Conservation (phyloP, 1,140 invertebrate genomes). For the Microplitis demolitor region DNA sequence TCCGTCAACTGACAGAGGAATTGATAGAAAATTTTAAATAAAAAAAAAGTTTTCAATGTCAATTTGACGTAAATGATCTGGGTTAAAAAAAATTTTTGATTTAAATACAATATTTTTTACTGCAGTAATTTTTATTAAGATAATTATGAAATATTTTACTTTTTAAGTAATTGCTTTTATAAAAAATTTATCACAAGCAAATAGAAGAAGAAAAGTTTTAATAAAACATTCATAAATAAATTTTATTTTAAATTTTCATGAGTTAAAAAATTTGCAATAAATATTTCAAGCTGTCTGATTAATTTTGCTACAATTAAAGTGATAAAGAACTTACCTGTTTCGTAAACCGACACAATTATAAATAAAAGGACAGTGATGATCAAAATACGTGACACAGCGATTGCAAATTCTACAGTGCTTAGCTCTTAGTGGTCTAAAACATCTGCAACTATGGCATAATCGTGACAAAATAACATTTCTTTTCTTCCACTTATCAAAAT, state of each 20-base stretch:
- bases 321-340: conserved; percentile 65
- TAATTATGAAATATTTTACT: no score
- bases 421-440: conserved; percentile 81
- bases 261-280: no score
- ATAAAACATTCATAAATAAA: no score
- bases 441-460: conserved; percentile 89
- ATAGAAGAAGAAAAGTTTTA: no score
- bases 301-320: conserved; percentile 9
- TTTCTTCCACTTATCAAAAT: conserved; percentile 88
- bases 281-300: not conserved
- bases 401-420: conserved; percentile 93
- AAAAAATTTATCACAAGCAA: no score
- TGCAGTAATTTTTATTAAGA: no score
- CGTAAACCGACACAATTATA: conserved; percentile 89
- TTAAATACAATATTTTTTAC: no score
- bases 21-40: not conserved
- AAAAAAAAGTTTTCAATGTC: not conserved
- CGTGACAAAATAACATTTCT: conserved; percentile 82
- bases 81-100: no score
- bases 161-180: no score
- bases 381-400: conserved; percentile 89
- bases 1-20: no score
- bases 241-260: no score
- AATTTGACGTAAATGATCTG: not conserved
- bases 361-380: conserved; percentile 95